Conservation (phyloP, 2,113 vertebrate species). For the Dromiciops gliroides region DNA sequence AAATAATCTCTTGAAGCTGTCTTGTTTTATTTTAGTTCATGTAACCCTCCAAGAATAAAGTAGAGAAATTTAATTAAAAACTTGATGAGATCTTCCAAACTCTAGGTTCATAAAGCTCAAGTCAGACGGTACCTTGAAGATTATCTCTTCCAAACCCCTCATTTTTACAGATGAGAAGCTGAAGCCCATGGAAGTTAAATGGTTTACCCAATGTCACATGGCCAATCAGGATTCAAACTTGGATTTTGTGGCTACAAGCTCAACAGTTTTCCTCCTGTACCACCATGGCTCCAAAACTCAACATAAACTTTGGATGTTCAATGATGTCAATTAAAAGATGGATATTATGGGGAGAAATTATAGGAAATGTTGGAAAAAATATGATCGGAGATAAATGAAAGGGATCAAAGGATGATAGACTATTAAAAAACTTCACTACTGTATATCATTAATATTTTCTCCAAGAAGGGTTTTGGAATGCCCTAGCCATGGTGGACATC, state of each 20-base stretch:
- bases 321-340: background rate
- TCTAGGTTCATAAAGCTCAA: background rate
- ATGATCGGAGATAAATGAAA: background rate
- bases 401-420: background rate
- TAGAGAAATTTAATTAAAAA: background rate
- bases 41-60: background rate
- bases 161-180: background rate
- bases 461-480: background rate
- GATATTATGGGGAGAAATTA: background rate
- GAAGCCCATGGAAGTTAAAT: background rate
- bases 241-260: background rate
- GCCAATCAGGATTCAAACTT: background rate
- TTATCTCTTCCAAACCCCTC: background rate
- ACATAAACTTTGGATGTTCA: background rate
- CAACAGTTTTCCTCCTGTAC: background rate
- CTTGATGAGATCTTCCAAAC: background rate
- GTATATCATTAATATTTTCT: background rate
- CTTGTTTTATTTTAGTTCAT: background rate
- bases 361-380: background rate
- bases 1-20: background rate
- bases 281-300: background rate
- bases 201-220: background rate
- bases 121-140: background rate
- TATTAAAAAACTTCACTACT: background rate
- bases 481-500: background rate